Percentiles rank a stretch among this genome's conserved stretches.
These are phyloP conservation scores for Tylochromis polylepis DNA, from an alignment of 2,113 vertebrate genomes.

Conservation along the genomic window DNA sequence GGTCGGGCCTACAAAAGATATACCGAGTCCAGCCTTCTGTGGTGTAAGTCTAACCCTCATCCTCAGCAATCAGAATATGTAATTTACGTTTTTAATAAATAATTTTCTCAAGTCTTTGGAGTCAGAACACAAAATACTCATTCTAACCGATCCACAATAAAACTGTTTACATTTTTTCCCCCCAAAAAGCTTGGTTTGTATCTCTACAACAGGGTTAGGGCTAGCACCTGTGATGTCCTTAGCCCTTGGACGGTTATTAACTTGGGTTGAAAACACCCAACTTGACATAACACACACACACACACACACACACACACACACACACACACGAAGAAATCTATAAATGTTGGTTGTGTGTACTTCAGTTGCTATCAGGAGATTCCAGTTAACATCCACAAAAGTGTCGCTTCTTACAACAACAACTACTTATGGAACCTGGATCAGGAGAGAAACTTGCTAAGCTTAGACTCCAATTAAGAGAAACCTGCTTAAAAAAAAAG, in stretches of 20 bases:
- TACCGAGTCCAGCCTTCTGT: too few species aligned
- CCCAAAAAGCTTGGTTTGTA: not conserved
- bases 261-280: not conserved
- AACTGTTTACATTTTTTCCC: too few species aligned
- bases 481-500: not conserved
- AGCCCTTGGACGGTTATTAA: not conserved
- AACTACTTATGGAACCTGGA: not conserved
- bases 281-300: not conserved
- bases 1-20: too few species aligned
- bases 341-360: fast-evolving
- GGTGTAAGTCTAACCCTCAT: too few species aligned
- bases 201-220: not conserved
- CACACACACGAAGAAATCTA: not conserved
- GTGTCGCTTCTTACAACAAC: fast-evolving
- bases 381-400: not conserved
- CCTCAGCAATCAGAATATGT: too few species aligned
- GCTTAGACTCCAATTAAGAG: not conserved
- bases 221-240: fast-evolving
- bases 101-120: too few species aligned
- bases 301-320: not conserved
- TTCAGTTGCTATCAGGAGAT: not conserved
- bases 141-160: too few species aligned
- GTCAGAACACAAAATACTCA: too few species aligned
- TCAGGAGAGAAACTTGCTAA: not conserved
- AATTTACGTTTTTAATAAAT: too few species aligned